Conservation (phyloP, 2,888 invertebrate genomes). For the Drosophila neutralis region DNA sequence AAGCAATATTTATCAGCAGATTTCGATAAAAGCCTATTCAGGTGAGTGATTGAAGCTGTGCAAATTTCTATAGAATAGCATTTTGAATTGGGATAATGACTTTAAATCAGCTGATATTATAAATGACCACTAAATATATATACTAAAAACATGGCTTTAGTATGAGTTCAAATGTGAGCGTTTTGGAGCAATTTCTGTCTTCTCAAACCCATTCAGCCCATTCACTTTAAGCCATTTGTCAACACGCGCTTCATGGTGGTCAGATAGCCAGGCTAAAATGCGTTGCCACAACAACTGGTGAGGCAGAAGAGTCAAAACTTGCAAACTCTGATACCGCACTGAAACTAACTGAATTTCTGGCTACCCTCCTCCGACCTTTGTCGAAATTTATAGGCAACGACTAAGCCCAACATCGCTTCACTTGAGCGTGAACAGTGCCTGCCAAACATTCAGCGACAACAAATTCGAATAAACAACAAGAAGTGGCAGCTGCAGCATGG, state of each 20-base stretch:
- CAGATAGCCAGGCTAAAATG: constrained; percentile 59
- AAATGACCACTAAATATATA: not conserved
- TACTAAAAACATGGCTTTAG: not conserved
- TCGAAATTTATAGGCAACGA: constrained; percentile 72
- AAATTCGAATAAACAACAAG: constrained; percentile 38
- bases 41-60: constrained; percentile 40
- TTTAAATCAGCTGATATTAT: not conserved
- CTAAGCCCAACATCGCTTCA: constrained; percentile 72
- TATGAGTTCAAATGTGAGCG: constrained; percentile 23
- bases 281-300: constrained; percentile 37
- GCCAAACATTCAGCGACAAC: constrained; percentile 55
- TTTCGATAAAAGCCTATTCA: constrained; percentile 31
- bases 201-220: constrained; percentile 2
- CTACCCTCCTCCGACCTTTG: constrained; percentile 46
- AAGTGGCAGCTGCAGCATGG: constrained; percentile 23
- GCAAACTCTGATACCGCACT: constrained; percentile 16
- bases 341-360: constrained; percentile 40
- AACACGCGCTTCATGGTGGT: constrained; percentile 40
- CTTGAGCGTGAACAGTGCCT: constrained; percentile 78
- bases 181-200: constrained; percentile 38
- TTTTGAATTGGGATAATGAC: constrained; percentile 7
- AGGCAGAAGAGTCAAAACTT: constrained; percentile 19
- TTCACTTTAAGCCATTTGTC: constrained; percentile 69
- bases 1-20: constrained; percentile 69
- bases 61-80: constrained; percentile 4